Base-by-base conservation (phyloP, 2,113 vertebrate species). In the Nipponia nippon region DNA sequence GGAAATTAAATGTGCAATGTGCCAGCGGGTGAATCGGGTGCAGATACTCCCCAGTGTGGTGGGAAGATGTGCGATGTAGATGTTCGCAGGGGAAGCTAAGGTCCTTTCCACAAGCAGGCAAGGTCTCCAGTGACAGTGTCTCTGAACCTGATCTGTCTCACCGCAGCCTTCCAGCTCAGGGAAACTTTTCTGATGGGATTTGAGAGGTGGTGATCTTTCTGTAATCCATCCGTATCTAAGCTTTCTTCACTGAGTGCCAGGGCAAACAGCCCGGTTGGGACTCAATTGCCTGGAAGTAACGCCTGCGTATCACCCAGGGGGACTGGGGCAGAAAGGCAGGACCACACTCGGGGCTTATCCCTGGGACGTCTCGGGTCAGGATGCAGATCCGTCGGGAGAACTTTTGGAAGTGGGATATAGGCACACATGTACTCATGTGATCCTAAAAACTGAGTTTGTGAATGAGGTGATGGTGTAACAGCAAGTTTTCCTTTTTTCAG, bases 401-500 rank as follows among this genome's bases (percentile, higher is more conserved):
- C 83, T 58, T 82, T 26, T 21, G 21, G 42, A 47, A 94, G 73
- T 7, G 14, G 59, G n/a, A 46, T 56, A 6, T 0, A 44, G 32
- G 42, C 32, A 87, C 52, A n/a, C 13, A 1, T 1, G 25, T 52
- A 53, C 46, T 44, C 63, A 2, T 58, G 61, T 49, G 80, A 29
- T 78, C 86, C 93, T 89, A 38, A 73, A 86, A 87, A 5, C 18
- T 1, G 73, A 65, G 26, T 42, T 2, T 70, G 49, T 85, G 70
- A 49, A 69, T 18, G 19, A 72, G 72, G 47, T 1, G 0, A 25
- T 4, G 71, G 75, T 93, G 47, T 97, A 96, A 96, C 94, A 85
- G 79, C 63, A 83, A 94, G 73, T 91, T 73, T 93, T 97, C 87
- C 97, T 87, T 97, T 87, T 97, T 83, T 78, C 98, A 99, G 99